Base-by-base conservation (phyloP, 2,888 invertebrate genomes). In the Metellina segmentata region DNA sequence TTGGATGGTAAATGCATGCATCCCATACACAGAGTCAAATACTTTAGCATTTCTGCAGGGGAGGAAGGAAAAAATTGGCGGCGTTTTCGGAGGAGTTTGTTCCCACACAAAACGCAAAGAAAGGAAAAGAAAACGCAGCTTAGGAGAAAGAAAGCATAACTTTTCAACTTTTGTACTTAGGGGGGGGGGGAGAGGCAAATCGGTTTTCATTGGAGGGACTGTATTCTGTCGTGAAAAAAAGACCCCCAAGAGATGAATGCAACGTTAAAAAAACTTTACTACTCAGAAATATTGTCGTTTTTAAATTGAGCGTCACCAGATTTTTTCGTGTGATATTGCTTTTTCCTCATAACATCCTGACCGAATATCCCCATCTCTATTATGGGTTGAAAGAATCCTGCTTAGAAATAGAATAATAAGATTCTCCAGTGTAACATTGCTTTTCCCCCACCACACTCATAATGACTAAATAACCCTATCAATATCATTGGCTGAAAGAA, bases 161-260 rank as follows among this genome's bases (percentile, higher is more conserved):
- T 90, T 90, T 90, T 90, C 90, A 90, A 90, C 90, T 90, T 90
- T 75, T 90, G 69, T 49, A 20, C 52, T 9, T 19, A 61, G 19
- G 69, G 49, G 19, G 48, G 9, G 20, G 52, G 16, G 51, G 9
- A 11, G 9, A 71, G 19, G 81, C 52, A 74, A 88, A 88, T 72
- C 88, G 81, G 74, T 81, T 88, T 87, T 71, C n/a, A 13, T 70
- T 81, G 6, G n/a, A n/a, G 53, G 53, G 79, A 20, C 7, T 72
- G 61, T 48, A 70, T 83, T 85, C 61, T 48, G 53, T 8, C 16
- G 6, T 81, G 7, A 11, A 48, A 52, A 78, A 48, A 75, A 0
- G 11, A 34, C 34, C 48, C 16, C 48, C 7, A 16, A 75, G 48
- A 75, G 16, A 48, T 75, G 48, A 48, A 16, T 75, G 75, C 16